These are phyloP conservation scores for Acanthosepion pharaonis DNA, from an alignment of 2,888 invertebrate species.

Conservation along the genomic window DNA sequence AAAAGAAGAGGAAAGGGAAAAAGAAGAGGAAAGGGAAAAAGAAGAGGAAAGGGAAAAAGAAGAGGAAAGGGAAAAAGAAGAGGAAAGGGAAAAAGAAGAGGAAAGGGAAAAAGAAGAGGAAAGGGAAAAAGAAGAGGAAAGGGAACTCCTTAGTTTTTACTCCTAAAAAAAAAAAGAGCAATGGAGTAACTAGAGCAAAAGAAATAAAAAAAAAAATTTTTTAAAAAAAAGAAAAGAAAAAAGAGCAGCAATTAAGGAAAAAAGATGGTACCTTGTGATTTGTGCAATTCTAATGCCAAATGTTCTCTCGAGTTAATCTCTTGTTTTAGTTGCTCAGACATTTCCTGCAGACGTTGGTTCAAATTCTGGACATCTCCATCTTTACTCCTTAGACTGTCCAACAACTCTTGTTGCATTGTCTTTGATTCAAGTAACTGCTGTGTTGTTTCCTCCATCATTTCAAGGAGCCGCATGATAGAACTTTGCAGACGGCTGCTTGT, in stretches of 20 bases:
- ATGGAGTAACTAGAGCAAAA: too few relatives aligned
- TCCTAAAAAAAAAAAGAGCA: too few relatives aligned
- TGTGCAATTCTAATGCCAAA: conserved; percentile 72
- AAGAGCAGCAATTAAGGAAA: neutral
- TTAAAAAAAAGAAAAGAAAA: too few relatives aligned
- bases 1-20: too few relatives aligned
- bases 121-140: neutral
- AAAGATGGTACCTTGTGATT: conserved; percentile 70
- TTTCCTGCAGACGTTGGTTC: conserved; percentile 61
- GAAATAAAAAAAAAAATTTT: neutral
- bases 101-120: neutral
- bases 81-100: too few relatives aligned
- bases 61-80: too few relatives aligned
- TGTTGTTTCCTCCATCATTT: conserved; percentile 68
- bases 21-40: too few relatives aligned
- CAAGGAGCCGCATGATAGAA: conserved; percentile 68
- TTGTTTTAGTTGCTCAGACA: conserved; percentile 64
- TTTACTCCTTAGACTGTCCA: conserved; percentile 60
- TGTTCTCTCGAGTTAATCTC: conserved; percentile 71
- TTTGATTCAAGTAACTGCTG: conserved; percentile 67
- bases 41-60: too few relatives aligned
- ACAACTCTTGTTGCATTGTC: conserved; percentile 64
- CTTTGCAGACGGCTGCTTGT: conserved; percentile 66
- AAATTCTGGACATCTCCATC: conserved; percentile 60
- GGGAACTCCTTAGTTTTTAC: too few relatives aligned